Base-by-base conservation (phyloP, 2,113 vertebrate genomes). In the Sigmodon hispidus region DNA sequence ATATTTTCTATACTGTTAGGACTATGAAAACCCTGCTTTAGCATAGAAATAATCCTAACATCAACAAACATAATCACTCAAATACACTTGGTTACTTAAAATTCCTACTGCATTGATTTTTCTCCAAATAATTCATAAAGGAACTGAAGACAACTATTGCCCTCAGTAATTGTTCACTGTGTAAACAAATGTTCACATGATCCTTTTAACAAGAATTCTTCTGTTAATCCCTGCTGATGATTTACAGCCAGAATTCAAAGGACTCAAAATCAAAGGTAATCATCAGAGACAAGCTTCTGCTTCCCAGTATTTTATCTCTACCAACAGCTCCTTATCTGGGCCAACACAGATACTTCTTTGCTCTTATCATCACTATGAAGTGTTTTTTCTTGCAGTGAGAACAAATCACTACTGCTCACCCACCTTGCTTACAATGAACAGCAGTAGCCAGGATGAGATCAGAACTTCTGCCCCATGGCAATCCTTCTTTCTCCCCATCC, bases 171-270 rank as follows among this genome's bases (percentile, higher is more conserved):
- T 84, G 34, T 73, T 89, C 70, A 72, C 57, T 85, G 34, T 80
- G 24, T 80, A n/a, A 94, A 69, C 36, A 96, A 94, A 91, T 94
- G 34, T 77, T 89, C 36, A 40, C 31, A 55, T 91, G 34, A 77
- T 86, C 31, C 43, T 40, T 75, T 69, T 26, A n/a, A 63, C 19
- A 87, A 93, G 67, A 57, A 89, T n/a, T 50, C 89, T 21, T 83
- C 79, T 91, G 19, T 43, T 85, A 72, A 79, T 21, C 40, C 55
- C 43, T 59, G 34, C 50, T 95, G 45, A 83, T 88, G n/a, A 88
- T 80, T 85, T 94, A 29, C 19, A 87, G 59, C 21, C 43, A 80
- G 57, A 87, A 79, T 93, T 94, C 24, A 83, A 89, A 94, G 72
- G 67, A 87, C 57, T 43, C 36, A 65, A 67, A 43, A 88, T n/a